phyloP scores from a whole-genome alignment of 1,140 invertebrate species.

The Catajapyx aquilonaris region DNA sequence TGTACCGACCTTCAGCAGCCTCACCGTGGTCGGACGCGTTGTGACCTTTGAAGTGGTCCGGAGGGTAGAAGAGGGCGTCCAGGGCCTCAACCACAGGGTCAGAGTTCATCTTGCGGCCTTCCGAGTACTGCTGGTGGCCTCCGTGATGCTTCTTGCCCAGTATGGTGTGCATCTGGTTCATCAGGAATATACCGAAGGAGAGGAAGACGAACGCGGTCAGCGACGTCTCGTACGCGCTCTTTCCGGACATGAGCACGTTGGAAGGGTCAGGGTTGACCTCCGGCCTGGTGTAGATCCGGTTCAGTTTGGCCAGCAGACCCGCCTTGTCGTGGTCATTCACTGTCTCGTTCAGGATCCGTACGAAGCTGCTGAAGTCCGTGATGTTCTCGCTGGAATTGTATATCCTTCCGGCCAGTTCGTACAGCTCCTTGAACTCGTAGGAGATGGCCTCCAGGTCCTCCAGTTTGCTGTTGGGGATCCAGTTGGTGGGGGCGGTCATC shows the following conservation, averaged over 20 bases:
- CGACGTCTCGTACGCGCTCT: constrained; percentile 16
- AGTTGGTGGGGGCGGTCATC: too few relatives aligned
- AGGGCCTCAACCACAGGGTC: constrained; percentile 31
- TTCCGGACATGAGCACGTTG: neutral
- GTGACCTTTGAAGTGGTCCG: constrained; percentile 19
- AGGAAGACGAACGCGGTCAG: constrained; percentile 30
- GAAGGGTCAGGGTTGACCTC: neutral
- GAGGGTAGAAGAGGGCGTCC: constrained; percentile 29
- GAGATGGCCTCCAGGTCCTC: neutral
- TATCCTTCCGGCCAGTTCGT: neutral
- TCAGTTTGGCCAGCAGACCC: constrained; percentile 9
- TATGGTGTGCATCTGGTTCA: constrained; percentile 34
- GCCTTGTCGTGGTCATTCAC: constrained; percentile 9
- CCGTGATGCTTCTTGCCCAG: constrained; percentile 26
- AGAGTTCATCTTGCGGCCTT: constrained; percentile 17
- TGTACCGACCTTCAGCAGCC: constrained; percentile 6
- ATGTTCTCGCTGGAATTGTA: neutral
- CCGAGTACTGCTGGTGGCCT: constrained; percentile 6
- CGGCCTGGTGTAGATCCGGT: constrained; percentile 9
- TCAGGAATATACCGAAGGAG: constrained; percentile 30
- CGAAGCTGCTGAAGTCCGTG: neutral
- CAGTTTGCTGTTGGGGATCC: too few relatives aligned
- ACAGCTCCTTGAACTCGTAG: neutral
- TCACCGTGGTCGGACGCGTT: constrained; percentile 9
- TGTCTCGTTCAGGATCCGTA: constrained; percentile 12